Percentiles rank a stretch among this genome's conserved stretches.
These are phyloP conservation scores for Raja brachyura DNA, from an alignment of 2,113 vertebrate species.

Conservation along the genomic window DNA sequence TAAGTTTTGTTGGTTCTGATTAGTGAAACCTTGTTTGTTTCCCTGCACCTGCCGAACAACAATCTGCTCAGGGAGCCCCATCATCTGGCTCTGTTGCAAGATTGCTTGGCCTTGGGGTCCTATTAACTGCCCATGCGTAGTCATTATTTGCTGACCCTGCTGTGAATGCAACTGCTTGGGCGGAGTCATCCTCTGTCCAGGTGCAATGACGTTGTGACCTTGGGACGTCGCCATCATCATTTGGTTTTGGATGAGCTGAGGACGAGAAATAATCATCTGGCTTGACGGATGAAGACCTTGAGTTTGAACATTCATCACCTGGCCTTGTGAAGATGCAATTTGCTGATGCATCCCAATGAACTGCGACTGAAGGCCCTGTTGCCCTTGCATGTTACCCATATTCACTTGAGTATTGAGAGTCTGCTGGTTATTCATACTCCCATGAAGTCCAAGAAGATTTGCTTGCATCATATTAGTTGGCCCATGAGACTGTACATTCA, in stretches of 20 bases:
- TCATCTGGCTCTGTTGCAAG: constrained; percentile 85
- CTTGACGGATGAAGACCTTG: constrained; percentile 50
- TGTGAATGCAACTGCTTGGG: constrained; percentile 93
- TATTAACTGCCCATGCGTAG: constrained; percentile 86
- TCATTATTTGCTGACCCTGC: constrained; percentile 87
- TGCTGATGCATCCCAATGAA: constrained; percentile 91
- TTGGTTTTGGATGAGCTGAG: constrained; percentile 70
- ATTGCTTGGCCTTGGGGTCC: constrained; percentile 83
- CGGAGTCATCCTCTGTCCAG: constrained; percentile 86
- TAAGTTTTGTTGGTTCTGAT: constrained; percentile 75
- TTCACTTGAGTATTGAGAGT: constrained; percentile 62
- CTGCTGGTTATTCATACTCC: constrained; percentile 71
- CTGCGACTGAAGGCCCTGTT: constrained; percentile 81
- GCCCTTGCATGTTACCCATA: constrained; percentile 71
- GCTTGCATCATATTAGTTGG: constrained; percentile 75
- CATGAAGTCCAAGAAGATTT: constrained; percentile 81
- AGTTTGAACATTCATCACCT: constrained; percentile 74
- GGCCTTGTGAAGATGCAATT: constrained; percentile 83
- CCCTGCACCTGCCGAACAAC: constrained; percentile 89
- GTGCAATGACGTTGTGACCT: constrained; percentile 74
- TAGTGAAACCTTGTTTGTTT: constrained; percentile 81
- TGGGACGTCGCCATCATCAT: constrained; percentile 74
- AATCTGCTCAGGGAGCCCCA: constrained; percentile 76
- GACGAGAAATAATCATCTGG: constrained; percentile 41
- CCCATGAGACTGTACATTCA: constrained; percentile 69